Evolutionary conservation across 2,888 invertebrate species (phyloP).

Genomic region (Yponomeuta sedellus): DNA sequence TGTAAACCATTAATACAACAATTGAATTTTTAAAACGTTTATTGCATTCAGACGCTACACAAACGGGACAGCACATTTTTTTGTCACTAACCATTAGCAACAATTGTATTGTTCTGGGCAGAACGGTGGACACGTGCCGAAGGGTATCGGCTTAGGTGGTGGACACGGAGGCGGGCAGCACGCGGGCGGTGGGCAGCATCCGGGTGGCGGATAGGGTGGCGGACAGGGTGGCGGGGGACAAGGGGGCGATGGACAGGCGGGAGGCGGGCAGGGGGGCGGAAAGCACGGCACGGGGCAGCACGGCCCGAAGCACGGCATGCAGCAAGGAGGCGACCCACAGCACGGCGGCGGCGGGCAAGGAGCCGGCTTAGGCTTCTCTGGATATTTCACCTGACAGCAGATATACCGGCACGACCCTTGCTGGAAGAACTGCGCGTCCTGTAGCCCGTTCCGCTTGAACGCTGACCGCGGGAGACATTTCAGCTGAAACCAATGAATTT

Average conservation of each 20-base stretch:
- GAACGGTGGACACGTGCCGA: background rate
- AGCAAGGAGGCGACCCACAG: background rate
- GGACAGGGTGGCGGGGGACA: background rate
- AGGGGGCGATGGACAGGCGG: background rate
- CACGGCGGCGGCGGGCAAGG: background rate
- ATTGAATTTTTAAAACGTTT: background rate
- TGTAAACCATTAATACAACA: background rate
- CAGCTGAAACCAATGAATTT: conserved; percentile 42
- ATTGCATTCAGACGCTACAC: conserved; percentile 1
- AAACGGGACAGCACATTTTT: background rate
- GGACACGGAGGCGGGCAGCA: background rate
- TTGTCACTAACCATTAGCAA: background rate
- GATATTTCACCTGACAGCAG: conserved; percentile 46
- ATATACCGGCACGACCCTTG: conserved; percentile 70
- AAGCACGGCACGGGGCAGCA: background rate
- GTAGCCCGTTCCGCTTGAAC: conserved; percentile 71
- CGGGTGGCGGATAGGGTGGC: background rate
- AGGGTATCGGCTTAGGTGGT: background rate
- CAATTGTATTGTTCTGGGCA: background rate
- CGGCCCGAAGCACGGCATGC: background rate
- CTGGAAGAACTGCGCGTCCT: conserved; percentile 71
- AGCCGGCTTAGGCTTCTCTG: conserved; percentile 52
- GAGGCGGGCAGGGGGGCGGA: background rate
- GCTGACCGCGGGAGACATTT: conserved; percentile 71
- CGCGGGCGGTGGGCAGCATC: background rate